These are phyloP conservation scores for Sebastes iracundus DNA, from an alignment of 2,797 vertebrate genomes.

Conservation along the genomic window DNA sequence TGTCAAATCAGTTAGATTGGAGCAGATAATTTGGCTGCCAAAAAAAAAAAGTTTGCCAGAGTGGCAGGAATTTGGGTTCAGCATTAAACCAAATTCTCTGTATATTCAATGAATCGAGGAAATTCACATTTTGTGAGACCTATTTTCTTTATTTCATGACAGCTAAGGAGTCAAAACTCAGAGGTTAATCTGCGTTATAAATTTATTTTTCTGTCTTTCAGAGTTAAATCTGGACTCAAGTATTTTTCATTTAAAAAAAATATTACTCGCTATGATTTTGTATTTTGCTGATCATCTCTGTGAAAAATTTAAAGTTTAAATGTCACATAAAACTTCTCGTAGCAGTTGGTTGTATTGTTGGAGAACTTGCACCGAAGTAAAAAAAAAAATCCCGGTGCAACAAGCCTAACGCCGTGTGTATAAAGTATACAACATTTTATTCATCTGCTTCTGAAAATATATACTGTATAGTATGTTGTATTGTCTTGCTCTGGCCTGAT, in stretches of 20 bases:
- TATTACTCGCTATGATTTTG: neutral
- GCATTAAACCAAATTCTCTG: too few species aligned
- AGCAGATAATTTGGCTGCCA: too few species aligned
- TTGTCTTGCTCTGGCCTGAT: neutral
- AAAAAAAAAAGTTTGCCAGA: too few species aligned
- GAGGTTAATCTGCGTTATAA: rapidly evolving
- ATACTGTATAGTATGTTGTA: neutral
- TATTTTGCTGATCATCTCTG: neutral
- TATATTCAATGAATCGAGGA: rapidly evolving
- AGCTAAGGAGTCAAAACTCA: neutral
- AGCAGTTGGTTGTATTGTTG: neutral
- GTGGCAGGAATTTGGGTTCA: too few species aligned
- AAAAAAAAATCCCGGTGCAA: neutral
- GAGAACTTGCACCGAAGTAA: neutral
- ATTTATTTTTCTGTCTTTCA: rapidly evolving
- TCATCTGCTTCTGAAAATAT: neutral
- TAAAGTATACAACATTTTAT: neutral
- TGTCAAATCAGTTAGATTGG: too few species aligned
- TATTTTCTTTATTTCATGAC: rapidly evolving
- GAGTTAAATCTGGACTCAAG: too few species aligned
- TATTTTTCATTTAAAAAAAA: neutral
- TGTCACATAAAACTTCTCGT: neutral
- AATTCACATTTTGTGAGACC: neutral
- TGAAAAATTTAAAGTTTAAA: neutral
- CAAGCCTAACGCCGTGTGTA: neutral